These are phyloP conservation scores for Myocastor coypus DNA, from an alignment of 2,113 vertebrate species.

Conservation along the genomic window DNA sequence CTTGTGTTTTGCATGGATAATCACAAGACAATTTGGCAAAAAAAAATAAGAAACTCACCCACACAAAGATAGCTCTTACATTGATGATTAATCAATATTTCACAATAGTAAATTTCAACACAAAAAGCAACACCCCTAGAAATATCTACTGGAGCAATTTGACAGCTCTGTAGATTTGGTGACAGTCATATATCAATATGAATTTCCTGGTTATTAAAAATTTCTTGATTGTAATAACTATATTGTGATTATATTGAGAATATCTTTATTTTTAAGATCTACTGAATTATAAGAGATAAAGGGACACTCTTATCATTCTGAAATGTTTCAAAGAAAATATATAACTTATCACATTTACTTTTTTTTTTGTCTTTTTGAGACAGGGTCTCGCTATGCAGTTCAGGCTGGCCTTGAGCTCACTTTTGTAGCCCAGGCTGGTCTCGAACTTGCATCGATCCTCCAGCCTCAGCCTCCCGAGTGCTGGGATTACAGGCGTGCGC, in stretches of 20 bases:
- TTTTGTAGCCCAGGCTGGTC: no score
- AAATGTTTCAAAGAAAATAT: slow-evolving; percentile 44
- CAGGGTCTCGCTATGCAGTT: no score
- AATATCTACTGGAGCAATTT: slow-evolving; percentile 30
- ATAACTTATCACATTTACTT: no score
- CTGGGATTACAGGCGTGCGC: no score
- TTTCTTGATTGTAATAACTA: slow-evolving; percentile 57
- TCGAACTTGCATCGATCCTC: no score
- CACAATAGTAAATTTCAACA: slow-evolving; percentile 53
- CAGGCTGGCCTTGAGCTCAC: no score
- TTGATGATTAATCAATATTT: slow-evolving; percentile 58
- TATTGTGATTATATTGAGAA: slow-evolving; percentile 35
- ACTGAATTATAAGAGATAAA: slow-evolving; percentile 63
- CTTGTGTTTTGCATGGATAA: slow-evolving; percentile 69
- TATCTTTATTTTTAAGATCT: slow-evolving; percentile 50
- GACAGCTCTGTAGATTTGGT: slow-evolving; percentile 25
- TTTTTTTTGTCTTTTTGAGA: no score
- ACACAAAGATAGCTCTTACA: slow-evolving; percentile 50
- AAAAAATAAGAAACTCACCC: slow-evolving; percentile 27
- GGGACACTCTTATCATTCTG: neutral
- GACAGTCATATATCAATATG: slow-evolving; percentile 38
- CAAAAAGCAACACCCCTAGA: slow-evolving; percentile 35
- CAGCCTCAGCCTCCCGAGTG: no score
- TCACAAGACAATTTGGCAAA: slow-evolving; percentile 55
- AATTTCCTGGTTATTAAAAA: slow-evolving; percentile 47